Evolutionary conservation across 2,797 vertebrate genomes (phyloP).

Genomic region (Enteromius viviparus): DNA sequence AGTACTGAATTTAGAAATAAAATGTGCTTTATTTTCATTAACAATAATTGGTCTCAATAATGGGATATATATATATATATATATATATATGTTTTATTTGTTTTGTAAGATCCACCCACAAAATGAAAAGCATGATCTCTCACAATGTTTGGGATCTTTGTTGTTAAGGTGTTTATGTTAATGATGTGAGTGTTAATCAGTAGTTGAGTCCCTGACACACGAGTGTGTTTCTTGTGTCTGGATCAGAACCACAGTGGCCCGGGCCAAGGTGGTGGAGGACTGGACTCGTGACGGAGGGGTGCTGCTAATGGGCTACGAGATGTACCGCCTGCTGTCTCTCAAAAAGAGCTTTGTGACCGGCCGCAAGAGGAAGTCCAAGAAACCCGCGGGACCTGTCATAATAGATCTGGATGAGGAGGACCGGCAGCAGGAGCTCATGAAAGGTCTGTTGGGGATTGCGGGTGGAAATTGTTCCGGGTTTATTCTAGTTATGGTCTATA

Average conservation of each 20-base stretch:
- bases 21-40: background rate
- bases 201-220: background rate
- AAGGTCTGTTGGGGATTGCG: constrained; percentile 75
- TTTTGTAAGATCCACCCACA: background rate
- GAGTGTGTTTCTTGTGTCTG: background rate
- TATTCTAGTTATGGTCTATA: background rate
- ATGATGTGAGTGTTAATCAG: background rate
- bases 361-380: constrained; percentile 96
- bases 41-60: background rate
- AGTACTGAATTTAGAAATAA: background rate
- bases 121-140: background rate
- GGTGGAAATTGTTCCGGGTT: background rate
- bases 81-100: no score
- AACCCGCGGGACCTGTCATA: constrained; percentile 92
- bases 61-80: no score
- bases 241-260: constrained; percentile 88
- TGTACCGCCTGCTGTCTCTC: constrained; percentile 97
- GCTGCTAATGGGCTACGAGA: constrained; percentile 98
- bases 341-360: constrained; percentile 96
- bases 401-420: constrained; percentile 99
- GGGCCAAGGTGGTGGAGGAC: constrained; percentile 94
- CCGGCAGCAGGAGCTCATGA: constrained; percentile 95
- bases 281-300: constrained; percentile 95
- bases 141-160: background rate
- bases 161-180: background rate